Evolutionary conservation across 2,113 vertebrate species (phyloP).

Genomic region (Sinocyclocheilus grahami): DNA sequence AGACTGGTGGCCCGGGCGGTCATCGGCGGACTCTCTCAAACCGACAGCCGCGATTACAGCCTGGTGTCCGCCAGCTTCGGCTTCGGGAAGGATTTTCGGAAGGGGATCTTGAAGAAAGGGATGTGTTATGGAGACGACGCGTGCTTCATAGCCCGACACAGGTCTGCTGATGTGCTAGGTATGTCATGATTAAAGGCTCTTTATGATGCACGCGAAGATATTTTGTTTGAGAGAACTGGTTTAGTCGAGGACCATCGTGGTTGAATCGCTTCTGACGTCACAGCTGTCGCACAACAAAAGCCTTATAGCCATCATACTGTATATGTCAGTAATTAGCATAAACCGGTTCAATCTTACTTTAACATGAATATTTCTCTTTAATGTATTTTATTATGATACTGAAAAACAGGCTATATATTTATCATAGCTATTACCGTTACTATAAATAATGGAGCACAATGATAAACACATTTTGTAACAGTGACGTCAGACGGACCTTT

Average conservation of each 20-base stretch:
- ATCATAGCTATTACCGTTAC: not conserved
- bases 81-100: constrained; percentile 96
- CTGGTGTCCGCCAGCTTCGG: constrained; percentile 94
- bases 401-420: not conserved
- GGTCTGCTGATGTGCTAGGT: constrained; percentile 91
- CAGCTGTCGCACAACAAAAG: not conserved
- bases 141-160: constrained; percentile 93
- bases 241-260: not conserved
- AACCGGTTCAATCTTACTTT: not conserved
- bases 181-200: constrained; percentile 55
- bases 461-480: too few species aligned
- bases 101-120: constrained; percentile 96
- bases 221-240: not conserved
- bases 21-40: constrained; percentile 94
- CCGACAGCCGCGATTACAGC: constrained; percentile 94
- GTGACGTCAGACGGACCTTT: too few species aligned
- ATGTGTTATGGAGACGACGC: constrained; percentile 98
- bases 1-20: constrained; percentile 96
- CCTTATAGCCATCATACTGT: not conserved
- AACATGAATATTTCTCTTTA: too few species aligned
- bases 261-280: constrained; percentile 27
- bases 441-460: too few species aligned
- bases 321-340: not conserved
- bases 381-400: too few species aligned
- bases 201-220: not conserved